Base-by-base conservation (phyloP, 2,888 invertebrate species). In the Xestia sexstrigata region DNA sequence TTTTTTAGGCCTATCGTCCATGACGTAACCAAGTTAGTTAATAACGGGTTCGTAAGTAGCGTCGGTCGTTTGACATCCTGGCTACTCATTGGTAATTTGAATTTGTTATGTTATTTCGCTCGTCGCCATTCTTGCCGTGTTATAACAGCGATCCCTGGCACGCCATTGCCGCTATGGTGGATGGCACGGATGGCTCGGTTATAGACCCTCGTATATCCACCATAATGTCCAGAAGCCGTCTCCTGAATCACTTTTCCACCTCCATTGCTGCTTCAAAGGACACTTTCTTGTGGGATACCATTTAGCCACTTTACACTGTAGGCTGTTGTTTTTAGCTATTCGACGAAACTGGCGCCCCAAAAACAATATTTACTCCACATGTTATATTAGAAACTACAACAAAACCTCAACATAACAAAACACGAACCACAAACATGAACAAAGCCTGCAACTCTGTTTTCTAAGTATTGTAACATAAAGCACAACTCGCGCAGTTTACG, bases 391-490 rank as follows among this genome's bases (percentile, higher is more conserved):
- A 35, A 70, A 20, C 17, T 3, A 67, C 6, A 52, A 49, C 7
- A 39, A 49, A 5, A 6, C 20, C 52, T 13, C n/a, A 73, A 55
- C 39, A 67, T 68, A 49, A 79, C 49, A 73, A 58, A 72, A 63
- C 39, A 58, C 30, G 2, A 45, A 65, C 60, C 42, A 55, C 63
- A 81, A 81, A 70, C 52, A 62, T 2, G 45, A 17, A 85, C 82
- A 85, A 81, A 74, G 78, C 71, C n/a, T 30, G 73, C 52, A 47
- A 26, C 23, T 60, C 6, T 20, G 52, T 73, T 73, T 47, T n/a
- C 52, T 55, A 77, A 85, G 82, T 78, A 85, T 74, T 85, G 78
- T 85, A 58, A 77, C 70, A 71, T 85, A 74, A 83, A 82, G 69
- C 58, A 71, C 60, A 70, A 71, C 66, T 73, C 13, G 58, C 63